phyloP scores from a whole-genome alignment of 2,888 invertebrate genomes.

The Amiota mariae region DNA sequence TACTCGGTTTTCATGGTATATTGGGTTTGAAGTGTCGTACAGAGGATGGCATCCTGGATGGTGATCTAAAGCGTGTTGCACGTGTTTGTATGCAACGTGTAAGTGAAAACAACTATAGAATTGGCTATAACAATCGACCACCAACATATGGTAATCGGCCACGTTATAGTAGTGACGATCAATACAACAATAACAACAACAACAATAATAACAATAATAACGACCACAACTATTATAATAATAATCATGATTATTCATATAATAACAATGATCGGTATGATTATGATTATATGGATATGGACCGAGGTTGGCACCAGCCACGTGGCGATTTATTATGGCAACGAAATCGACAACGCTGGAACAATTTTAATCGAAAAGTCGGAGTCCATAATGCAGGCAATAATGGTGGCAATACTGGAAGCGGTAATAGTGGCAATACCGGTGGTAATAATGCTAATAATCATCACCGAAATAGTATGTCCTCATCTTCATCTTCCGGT shows the following conservation, averaged over 20 bases:
- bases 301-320: slow-evolving; percentile 33
- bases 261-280: slow-evolving; percentile 42
- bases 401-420: slow-evolving; percentile 16
- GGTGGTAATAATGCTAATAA: slow-evolving; percentile 32
- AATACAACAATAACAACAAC: slow-evolving; percentile 25
- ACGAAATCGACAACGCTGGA: slow-evolving; percentile 46
- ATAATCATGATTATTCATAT: slow-evolving; percentile 54
- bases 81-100: slow-evolving; percentile 75
- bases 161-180: slow-evolving; percentile 24
- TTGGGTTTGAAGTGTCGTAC: slow-evolving; percentile 76
- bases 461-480: slow-evolving; percentile 10
- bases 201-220: slow-evolving; percentile 65
- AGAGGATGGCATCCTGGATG: slow-evolving; percentile 77
- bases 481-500: neutral
- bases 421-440: neutral
- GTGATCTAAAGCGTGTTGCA: slow-evolving; percentile 77
- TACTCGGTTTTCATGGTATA: slow-evolving; percentile 25
- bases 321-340: slow-evolving; percentile 47
- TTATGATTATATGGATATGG: slow-evolving; percentile 54
- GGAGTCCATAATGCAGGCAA: slow-evolving; percentile 4
- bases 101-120: slow-evolving; percentile 40
- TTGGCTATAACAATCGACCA: neutral
- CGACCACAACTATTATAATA: slow-evolving; percentile 45
- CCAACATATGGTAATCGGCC: slow-evolving; percentile 2
- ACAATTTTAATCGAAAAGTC: neutral